These are phyloP conservation scores for Pachycephus smyrnensis DNA, from an alignment of 2,888 invertebrate genomes.

Conservation along the genomic window DNA sequence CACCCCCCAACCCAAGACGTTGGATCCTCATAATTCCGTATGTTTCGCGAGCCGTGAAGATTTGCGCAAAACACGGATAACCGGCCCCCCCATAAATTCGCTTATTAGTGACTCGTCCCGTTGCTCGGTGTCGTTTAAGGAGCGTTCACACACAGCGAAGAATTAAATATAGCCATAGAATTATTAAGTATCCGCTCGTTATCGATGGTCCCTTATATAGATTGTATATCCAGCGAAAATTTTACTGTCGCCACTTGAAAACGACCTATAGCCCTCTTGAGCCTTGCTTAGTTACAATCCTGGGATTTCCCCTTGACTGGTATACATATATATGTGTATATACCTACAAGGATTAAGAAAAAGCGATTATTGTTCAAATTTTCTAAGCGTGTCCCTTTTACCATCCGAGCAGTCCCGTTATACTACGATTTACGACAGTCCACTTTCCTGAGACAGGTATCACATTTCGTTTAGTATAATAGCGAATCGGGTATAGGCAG, in stretches of 20 bases:
- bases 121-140: constrained; percentile 1
- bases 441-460: background rate
- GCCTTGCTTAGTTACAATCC: background rate
- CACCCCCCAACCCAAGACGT: constrained; percentile 14
- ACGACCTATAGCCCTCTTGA: background rate
- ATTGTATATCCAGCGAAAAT: background rate
- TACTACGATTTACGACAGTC: background rate
- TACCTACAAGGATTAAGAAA: background rate
- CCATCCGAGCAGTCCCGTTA: background rate
- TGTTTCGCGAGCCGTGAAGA: background rate
- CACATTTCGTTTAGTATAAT: background rate
- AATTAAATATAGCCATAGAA: background rate
- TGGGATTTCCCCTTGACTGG: background rate
- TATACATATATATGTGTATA: background rate
- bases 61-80: background rate
- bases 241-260: background rate
- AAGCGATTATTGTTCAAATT: background rate
- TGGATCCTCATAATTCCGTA: constrained; percentile 23
- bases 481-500: background rate
- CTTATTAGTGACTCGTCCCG: constrained; percentile 9
- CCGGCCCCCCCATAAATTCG: background rate
- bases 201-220: background rate
- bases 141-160: background rate
- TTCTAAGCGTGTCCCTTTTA: background rate
- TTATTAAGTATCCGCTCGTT: background rate